Conservation (phyloP, 1,140 invertebrate genomes). For the Bombus soroeensis region DNA sequence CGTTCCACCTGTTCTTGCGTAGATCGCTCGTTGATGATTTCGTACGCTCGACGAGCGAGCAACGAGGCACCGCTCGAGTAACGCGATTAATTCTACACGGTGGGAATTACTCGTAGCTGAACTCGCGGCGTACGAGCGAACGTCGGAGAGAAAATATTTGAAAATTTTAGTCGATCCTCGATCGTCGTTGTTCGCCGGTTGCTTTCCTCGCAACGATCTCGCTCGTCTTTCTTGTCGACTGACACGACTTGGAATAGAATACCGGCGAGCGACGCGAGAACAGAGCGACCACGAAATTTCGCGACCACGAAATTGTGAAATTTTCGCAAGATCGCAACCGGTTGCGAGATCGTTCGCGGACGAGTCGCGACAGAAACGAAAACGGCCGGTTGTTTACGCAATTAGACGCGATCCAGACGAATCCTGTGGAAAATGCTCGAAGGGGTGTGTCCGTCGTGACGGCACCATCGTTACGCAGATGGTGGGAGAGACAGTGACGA, state of each 20-base stretch:
- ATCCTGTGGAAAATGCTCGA: constrained; percentile 19
- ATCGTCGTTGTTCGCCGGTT: rapidly evolving
- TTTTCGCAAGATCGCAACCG: not conserved
- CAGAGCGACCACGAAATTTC: too few species aligned
- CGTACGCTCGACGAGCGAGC: not conserved
- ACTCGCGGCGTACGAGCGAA: too few species aligned
- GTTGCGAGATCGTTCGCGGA: not conserved
- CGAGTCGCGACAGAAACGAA: not conserved
- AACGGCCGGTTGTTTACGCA: constrained; percentile 22
- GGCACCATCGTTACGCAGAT: not conserved
- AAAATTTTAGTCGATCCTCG: too few species aligned
- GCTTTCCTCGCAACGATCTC: not conserved
- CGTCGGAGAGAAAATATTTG: too few species aligned
- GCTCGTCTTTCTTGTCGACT: too few species aligned
- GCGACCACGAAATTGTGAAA: not conserved
- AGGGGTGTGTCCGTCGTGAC: constrained; percentile 56
- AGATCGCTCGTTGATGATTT: not conserved
- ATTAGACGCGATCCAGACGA: constrained; percentile 52
- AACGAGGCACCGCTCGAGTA: not conserved
- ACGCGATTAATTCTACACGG: not conserved
- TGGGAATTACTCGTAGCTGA: too few species aligned
- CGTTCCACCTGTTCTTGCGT: not conserved
- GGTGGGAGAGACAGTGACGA: not conserved
- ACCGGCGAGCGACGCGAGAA: too few species aligned
- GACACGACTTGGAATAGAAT: too few species aligned